phyloP scores from a whole-genome alignment of 2,797 vertebrate species.

The Prunella strophiata region DNA sequence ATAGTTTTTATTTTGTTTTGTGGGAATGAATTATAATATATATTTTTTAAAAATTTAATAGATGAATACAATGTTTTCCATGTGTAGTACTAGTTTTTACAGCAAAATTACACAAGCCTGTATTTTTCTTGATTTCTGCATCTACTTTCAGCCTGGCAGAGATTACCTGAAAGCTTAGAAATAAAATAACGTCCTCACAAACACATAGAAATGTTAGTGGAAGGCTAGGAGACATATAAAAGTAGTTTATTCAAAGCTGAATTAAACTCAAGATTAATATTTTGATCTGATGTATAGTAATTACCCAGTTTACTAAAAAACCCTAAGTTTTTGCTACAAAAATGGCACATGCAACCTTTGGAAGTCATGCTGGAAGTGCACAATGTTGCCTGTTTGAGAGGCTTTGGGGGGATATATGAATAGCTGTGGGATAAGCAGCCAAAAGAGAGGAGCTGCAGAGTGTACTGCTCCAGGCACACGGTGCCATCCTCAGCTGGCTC shows the following conservation, averaged over 20 bases:
- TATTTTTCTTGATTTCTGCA: neutral
- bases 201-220: neutral
- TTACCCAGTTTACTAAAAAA: neutral
- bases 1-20: neutral
- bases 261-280: neutral
- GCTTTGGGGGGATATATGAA: neutral
- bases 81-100: neutral
- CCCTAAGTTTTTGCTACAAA: neutral
- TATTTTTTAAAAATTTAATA: neutral
- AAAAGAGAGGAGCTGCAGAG: neutral
- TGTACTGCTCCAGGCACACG: neutral
- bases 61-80: neutral
- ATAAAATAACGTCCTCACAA: neutral
- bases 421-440: neutral
- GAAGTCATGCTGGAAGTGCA: neutral
- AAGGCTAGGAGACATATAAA: neutral
- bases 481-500: neutral
- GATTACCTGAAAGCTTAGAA: neutral
- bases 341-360: neutral
- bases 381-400: neutral
- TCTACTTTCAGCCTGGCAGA: neutral
- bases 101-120: neutral
- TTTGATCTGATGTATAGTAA: neutral
- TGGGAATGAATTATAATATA: neutral
- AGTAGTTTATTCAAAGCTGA: neutral